phyloP scores from a whole-genome alignment of 35 echinoderm and acorn worm genomes.

The Patiria miniata region DNA sequence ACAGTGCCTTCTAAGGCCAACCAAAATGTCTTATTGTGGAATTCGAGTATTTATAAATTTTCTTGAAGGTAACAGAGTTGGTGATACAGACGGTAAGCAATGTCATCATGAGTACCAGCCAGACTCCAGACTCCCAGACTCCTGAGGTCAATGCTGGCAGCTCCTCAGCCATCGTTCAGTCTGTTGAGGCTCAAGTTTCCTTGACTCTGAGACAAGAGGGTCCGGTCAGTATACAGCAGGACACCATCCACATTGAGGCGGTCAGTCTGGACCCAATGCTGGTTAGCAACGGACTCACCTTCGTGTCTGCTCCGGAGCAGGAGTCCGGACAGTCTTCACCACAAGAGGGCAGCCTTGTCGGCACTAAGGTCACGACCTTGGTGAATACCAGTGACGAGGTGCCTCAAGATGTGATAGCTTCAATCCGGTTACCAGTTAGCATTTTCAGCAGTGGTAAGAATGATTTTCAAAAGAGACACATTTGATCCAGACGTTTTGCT shows the following conservation, averaged over 20 bases:
- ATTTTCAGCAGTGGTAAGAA: not conserved
- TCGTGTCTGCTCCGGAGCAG: not conserved
- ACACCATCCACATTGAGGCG: not conserved
- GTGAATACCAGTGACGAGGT: not conserved
- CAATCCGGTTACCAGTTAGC: conserved; percentile 3
- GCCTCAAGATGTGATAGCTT: not conserved
- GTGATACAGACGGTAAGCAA: conserved; percentile 10
- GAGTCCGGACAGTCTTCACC: not conserved
- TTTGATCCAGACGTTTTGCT: not conserved
- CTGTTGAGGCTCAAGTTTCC: not conserved
- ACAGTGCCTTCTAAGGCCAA: too few relatives aligned
- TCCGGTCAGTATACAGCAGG: not conserved
- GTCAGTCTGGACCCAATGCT: not conserved
- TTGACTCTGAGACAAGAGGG: not conserved
- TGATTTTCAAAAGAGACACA: not conserved
- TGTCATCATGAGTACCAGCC: not conserved
- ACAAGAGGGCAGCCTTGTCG: not conserved
- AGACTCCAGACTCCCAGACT: not conserved
- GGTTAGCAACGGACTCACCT: not conserved
- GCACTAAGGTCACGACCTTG: not conserved
- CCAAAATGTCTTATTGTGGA: too few relatives aligned
- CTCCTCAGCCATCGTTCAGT: not conserved
- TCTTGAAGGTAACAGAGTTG: conserved; percentile 7
- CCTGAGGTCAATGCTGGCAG: not conserved
- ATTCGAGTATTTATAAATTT: not conserved